Evolutionary conservation across 2,888 invertebrate species (phyloP).

Genomic region (Eurois occulta): DNA sequence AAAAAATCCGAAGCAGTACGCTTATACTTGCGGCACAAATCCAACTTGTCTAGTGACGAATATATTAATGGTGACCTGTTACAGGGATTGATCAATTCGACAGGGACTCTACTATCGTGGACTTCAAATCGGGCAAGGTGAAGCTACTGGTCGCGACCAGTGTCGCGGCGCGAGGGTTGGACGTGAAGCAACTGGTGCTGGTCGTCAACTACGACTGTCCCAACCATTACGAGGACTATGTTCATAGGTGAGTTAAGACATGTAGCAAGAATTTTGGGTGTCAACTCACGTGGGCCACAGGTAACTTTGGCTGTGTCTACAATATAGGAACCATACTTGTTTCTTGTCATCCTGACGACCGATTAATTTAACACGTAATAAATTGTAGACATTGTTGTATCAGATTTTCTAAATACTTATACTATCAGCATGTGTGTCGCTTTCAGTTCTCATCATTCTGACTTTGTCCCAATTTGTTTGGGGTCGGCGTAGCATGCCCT

Average conservation of each 20-base stretch:
- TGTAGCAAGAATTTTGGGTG: not conserved
- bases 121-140: slow-evolving; percentile 98
- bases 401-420: not conserved
- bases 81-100: slow-evolving; percentile 99
- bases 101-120: slow-evolving; percentile 98
- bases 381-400: not conserved
- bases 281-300: not conserved
- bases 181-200: slow-evolving; percentile 98
- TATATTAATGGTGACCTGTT: slow-evolving; percentile 87
- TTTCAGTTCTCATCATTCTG: not conserved
- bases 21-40: slow-evolving; percentile 65
- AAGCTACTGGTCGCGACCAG: slow-evolving; percentile 99
- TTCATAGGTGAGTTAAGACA: slow-evolving; percentile 92
- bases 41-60: slow-evolving; percentile 73
- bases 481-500: not conserved
- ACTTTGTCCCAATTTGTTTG: not conserved
- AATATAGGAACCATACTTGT: not conserved
- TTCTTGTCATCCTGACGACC: not conserved
- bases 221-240: slow-evolving; percentile 99
- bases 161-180: slow-evolving; percentile 99
- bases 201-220: slow-evolving; percentile 99
- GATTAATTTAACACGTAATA: not conserved
- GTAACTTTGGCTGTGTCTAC: not conserved
- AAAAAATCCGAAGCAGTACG: slow-evolving; percentile 54
- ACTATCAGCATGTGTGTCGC: not conserved